Base-by-base conservation (phyloP, 2,797 vertebrate species). In the Manis pentadactyla region DNA sequence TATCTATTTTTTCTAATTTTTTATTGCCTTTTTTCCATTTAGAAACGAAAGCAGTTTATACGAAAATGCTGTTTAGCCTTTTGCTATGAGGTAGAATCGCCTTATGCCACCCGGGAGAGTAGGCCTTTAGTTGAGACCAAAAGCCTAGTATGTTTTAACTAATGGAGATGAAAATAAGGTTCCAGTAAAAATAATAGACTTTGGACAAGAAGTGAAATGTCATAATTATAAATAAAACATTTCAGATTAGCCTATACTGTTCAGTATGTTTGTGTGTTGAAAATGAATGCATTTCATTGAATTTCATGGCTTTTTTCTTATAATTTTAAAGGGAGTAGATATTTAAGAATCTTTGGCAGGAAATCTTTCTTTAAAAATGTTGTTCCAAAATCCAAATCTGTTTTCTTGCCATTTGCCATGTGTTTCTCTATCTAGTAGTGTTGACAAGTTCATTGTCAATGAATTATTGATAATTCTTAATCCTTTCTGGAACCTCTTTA, bases 231-330 rank as follows among this genome's bases (percentile, higher is more conserved):
- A 88, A n/a, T 51, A n/a, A 85, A 78, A 75, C 7, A 27, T 75
- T 96, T 95, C n/a, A 34, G 74, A 75, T 61, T 75, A 95, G 15
- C 17, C 39, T 66, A 34, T 46, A 46, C 46, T 46, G 11, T 46
- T 46, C 46, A 46, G 46, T 46, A 46, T 97, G 86, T 97, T 97
- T 98, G 82, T 83, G 78, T 66, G 31, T 18, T 95, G 73, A 75
- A 98, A 98, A 94, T 83, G 75, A 95, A 95, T 68, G 18, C 87
- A 63, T 95, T 97, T 97, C 96, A 97, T 92, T 95, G 93, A 86
- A 94, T 96, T 97, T 87, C 25, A 85, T 31, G 1, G 17, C 55
- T 31, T 68, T 86, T 90, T 96, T 97, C 96, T 96, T 92, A 87
- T 92, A 88, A 91, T 82, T 97, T 49, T 92, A 59, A 95, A 79